Conservation (phyloP, 2,113 vertebrate species). For the Xenus cinereus region DNA sequence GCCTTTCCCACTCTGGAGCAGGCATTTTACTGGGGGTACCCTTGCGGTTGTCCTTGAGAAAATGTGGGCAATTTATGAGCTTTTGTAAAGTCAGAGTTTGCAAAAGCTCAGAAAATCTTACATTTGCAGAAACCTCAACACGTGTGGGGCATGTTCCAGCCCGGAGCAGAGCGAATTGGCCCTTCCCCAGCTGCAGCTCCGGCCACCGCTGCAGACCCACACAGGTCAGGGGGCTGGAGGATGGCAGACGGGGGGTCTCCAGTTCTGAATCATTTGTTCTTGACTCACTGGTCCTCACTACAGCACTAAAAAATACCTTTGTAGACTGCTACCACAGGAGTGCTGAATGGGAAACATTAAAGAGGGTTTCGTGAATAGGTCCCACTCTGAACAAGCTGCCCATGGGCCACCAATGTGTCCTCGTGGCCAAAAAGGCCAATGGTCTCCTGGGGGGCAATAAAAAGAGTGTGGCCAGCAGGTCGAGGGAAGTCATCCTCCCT, state of each 20-base stretch:
- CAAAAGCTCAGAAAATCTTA: not conserved
- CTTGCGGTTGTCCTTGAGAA: not conserved
- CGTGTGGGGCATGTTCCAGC: accelerated
- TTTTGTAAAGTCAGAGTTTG: not conserved
- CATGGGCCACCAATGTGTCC: too few relatives aligned
- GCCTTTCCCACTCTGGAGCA: not conserved
- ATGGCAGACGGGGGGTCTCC: accelerated
- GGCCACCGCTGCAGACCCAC: not conserved
- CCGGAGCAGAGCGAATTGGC: not conserved
- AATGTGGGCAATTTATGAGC: not conserved
- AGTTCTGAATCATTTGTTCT: not conserved
- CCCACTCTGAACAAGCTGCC: not conserved
- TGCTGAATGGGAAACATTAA: not conserved
- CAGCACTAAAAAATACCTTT: not conserved
- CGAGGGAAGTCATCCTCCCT: too few relatives aligned
- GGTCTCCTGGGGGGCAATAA: too few relatives aligned
- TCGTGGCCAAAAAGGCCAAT: too few relatives aligned
- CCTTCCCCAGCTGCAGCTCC: not conserved
- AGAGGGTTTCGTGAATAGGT: not conserved
- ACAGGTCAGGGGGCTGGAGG: not conserved
- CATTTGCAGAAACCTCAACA: not conserved
- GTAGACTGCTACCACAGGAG: accelerated
- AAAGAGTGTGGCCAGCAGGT: too few relatives aligned
- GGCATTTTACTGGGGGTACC: not conserved
- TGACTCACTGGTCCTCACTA: not conserved